Evolutionary conservation across 2,888 invertebrate species (phyloP), one percentile per base, ranked within the genome.

Genomic region (Phyllotreta cruciferae): DNA sequence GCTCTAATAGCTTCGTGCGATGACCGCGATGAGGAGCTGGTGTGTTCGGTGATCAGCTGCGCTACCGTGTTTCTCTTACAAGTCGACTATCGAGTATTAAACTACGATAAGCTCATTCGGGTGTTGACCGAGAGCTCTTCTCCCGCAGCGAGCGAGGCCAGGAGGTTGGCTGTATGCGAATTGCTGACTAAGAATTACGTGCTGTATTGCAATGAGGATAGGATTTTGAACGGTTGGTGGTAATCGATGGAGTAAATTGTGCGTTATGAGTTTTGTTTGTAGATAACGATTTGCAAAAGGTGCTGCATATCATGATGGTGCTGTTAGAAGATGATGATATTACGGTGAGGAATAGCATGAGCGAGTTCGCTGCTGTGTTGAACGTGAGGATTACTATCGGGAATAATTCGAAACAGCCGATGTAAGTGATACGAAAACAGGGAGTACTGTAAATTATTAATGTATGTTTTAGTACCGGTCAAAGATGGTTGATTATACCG

Each of bases 251-350:
- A n/a, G n/a, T n/a, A n/a, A n/a, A n/a, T n/a, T n/a, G n/a, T n/a
- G n/a, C 24, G 24, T 24, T 24, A 1, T 24, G 44, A 24, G 2
- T 37, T 57, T 53, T 53, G 13, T 56, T 60, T 66, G 39, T 24
- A 74, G 74, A 69, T 49, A 68, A 70, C 11, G 64, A 74, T 44
- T 64, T 72, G 13, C 73, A 71, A 52, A 73, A 64, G 56, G 65
- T 74, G 7, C 81, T 82, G 78, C 79, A 82, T 9, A 80, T 79
- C 3, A 70, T 82, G n/a, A 80, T 84, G 64, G 79, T 79, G 0
- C 71, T 85, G n/a, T 73, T 86, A 6, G 85, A 86, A 71, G 87
- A 87, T 72, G 85, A 86, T 68, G 82, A 83, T 37, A 71, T 77
- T 0, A 11, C 66, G 0, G 75, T 85, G 3, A 78, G 86, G 1